A percentile compares a stretch with the other conserved stretches of the same genome.
Evolutionary conservation across 2,888 invertebrate species (phyloP).

Genomic region (Petrophora chlorosata): DNA sequence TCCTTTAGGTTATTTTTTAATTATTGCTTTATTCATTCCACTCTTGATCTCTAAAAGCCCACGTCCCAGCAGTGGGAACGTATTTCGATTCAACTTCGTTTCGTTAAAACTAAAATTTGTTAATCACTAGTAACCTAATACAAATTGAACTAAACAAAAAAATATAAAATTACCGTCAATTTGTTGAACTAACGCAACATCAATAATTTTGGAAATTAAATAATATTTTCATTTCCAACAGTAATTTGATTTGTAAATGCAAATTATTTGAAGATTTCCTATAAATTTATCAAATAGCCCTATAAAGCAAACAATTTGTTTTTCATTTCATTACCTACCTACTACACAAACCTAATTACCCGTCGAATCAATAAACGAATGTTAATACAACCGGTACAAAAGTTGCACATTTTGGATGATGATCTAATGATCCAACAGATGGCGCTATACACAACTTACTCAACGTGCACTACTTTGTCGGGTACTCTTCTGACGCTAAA

Average conservation of each 20-base stretch:
- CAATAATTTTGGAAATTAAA: slow-evolving; percentile 6
- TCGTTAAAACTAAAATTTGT: slow-evolving; percentile 16
- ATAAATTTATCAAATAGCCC: slow-evolving; percentile 8
- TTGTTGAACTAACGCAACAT: neutral
- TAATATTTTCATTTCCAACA: slow-evolving; percentile 12
- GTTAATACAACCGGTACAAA: too few relatives aligned
- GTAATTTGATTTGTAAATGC: slow-evolving; percentile 28
- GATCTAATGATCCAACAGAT: neutral
- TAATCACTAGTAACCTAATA: slow-evolving; percentile 28
- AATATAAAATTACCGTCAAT: neutral
- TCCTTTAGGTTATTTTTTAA: slow-evolving; percentile 16
- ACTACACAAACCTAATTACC: neutral
- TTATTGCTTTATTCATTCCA: slow-evolving; percentile 31
- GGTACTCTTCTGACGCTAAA: neutral
- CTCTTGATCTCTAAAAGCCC: too few relatives aligned
- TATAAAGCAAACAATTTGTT: neutral
- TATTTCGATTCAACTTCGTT: too few relatives aligned
- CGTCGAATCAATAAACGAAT: slow-evolving; percentile 10
- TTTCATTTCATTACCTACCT: neutral
- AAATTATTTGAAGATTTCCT: slow-evolving; percentile 21
- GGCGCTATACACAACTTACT: neutral
- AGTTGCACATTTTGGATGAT: too few relatives aligned
- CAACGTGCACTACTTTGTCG: neutral
- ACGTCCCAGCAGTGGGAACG: too few relatives aligned
- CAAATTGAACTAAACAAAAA: slow-evolving; percentile 33